Evolutionary conservation across 2,113 vertebrate species (phyloP), one percentile per base, ranked within the genome.

Genomic region (Thymallus thymallus): DNA sequence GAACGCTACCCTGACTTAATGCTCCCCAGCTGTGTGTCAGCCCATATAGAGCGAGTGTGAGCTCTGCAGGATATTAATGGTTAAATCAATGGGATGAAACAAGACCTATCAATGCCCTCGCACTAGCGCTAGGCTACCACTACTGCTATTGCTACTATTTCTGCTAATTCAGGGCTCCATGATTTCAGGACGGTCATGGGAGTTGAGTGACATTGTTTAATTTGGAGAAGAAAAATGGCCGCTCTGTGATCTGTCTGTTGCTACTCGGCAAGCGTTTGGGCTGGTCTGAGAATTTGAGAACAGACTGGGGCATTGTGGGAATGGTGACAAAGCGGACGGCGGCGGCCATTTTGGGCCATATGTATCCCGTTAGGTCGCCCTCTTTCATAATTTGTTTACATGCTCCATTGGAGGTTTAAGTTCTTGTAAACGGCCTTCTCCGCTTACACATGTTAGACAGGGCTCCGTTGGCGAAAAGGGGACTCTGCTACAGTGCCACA

Each of bases 1-100:
- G 81, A 82, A 85, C 80, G 70, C 71, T 85, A 79, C 67, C 74
- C 69, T 63, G 81, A 80, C 78, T 60, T 90, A 91, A 91, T 90
- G 84, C 85, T 81, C 81, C 85, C 82, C 90, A 91, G 90, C 89
- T 91, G 90, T 76, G 82, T 76, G 76, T 68, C 85, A 87, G 82
- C 76, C 48, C 48, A 80, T 80, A 77, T 75, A 75, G 78, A 79
- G 75, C 6, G n/a, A 69, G 64, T 83, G 73, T 23, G 23, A 9
- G 69, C 61, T 35, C 68, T 64, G 48, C 78, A 76, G 46, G 74
- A 81, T 80, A 79, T 71, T 29, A 60, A 60, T 73, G 77, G 73
- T 86, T 63, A 74, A 72, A 71, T 76, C 68, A 65, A 46, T 48
- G 20, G n/a, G 24, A 75, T 24, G 65, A 48, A 64, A 60, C 74